Evolutionary conservation across 2,797 vertebrate genomes (phyloP).

Genomic region (Myotis myotis): DNA sequence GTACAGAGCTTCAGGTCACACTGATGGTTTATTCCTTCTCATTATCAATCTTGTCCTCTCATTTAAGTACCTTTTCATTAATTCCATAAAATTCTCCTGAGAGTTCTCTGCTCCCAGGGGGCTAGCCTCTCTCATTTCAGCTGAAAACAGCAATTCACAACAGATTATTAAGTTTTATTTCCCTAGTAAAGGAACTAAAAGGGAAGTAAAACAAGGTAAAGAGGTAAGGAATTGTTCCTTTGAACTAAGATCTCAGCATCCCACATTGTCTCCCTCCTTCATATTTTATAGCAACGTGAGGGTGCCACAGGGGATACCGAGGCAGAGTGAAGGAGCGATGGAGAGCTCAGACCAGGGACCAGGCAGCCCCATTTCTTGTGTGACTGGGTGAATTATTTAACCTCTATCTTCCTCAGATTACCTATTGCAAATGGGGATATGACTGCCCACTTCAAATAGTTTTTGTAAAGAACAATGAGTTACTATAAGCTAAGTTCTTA

Average conservation of each 20-base stretch:
- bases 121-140: conserved; percentile 39
- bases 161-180: conserved; percentile 61
- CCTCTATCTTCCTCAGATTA: background rate
- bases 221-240: conserved; percentile 13
- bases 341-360: background rate
- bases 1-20: background rate
- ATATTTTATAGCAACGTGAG: background rate
- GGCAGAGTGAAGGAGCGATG: fast-evolving
- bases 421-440: background rate
- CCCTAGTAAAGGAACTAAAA: background rate
- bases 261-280: background rate
- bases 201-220: background rate
- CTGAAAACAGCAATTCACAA: conserved; percentile 58
- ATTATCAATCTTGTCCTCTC: background rate
- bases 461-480: background rate
- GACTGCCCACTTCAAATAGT: background rate
- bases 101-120: conserved; percentile 8
- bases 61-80: conserved; percentile 67
- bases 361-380: no score
- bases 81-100: conserved; percentile 30
- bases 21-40: background rate
- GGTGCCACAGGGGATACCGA: background rate
- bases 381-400: background rate
- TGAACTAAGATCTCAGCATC: conserved; percentile 20
- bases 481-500: background rate